A percentile compares a stretch with the other conserved stretches of the same genome.
phyloP scores from a whole-genome alignment of 2,797 vertebrate genomes.

The Megalops cyprinoides region DNA sequence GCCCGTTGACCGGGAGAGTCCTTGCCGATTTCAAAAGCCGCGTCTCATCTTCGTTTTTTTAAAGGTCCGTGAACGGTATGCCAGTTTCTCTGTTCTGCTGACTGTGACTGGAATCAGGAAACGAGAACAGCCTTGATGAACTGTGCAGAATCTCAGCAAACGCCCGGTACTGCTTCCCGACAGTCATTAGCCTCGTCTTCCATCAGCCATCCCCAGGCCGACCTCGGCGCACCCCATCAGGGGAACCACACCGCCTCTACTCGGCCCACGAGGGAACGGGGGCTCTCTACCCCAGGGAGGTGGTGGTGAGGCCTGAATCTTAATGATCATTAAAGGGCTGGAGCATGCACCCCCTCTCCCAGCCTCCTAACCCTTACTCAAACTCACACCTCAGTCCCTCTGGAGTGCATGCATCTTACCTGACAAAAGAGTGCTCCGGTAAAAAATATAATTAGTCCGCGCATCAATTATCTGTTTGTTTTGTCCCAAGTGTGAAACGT shows the following conservation, averaged over 20 bases:
- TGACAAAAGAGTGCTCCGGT: neutral
- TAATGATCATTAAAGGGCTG: conserved; percentile 13
- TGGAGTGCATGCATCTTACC: neutral
- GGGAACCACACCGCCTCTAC: neutral
- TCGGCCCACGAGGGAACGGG: neutral
- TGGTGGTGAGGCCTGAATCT: neutral
- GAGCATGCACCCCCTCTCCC: neutral
- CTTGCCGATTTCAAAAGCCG: conserved; percentile 7
- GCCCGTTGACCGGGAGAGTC: neutral
- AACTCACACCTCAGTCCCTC: neutral
- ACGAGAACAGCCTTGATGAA: neutral
- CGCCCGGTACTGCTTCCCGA: neutral
- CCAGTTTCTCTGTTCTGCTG: conserved; percentile 22
- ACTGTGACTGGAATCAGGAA: neutral
- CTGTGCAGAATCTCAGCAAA: neutral
- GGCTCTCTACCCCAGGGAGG: neutral
- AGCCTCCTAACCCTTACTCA: neutral
- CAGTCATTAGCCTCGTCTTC: conserved; percentile 2
- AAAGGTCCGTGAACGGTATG: neutral
- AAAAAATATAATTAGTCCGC: neutral
- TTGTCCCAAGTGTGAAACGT: neutral
- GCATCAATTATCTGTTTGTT: neutral
- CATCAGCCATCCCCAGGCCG: conserved; percentile 6
- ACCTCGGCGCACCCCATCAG: neutral
- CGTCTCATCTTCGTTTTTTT: no score